Evolutionary conservation across 2,113 vertebrate species (phyloP), one percentile per base, ranked within the genome.

Genomic region (Phycodurus eques): DNA sequence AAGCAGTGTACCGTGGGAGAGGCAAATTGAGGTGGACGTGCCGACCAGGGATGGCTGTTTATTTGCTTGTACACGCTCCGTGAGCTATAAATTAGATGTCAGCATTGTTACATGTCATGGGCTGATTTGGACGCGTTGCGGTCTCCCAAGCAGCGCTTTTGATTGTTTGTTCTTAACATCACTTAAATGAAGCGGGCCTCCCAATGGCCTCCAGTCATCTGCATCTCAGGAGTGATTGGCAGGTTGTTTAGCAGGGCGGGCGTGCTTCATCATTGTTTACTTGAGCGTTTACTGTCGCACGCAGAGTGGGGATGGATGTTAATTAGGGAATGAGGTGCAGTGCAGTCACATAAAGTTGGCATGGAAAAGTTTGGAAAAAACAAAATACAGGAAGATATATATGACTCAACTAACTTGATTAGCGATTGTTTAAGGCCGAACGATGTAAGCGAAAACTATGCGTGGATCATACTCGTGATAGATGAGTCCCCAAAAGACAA

Each of bases 41-140:
- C 5, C 60, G 76, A 81, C 73, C 72, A 63, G 79, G 82, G 81
- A 77, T 82, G 84, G 81, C 86, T 91, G 90, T 92, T 92, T 94
- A 86, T 90, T 92, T 92, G 85, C 91, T 92, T 91, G 88, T 90
- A 85, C 83, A 43, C 44, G 68, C 83, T 90, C 84, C 90, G 85
- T 87, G 82, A 91, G 89, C 87, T 92, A 85, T 90, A 92, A 91
- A 92, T 92, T 85, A 90, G 83, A 89, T 90, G 89, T 91, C 91
- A 92, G 88, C 87, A 83, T 90, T 82, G 89, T 82, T 92, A 67
- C 84, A 84, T 87, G 90, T 93, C 90, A 90, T 80, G 77, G 76
- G 75, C 71, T 67, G 88, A 86, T 79, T 80, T 59, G 79, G 72
- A 79, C 51, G 82, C 76, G 81, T 77, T 84, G 73, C 74, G 46